Base-by-base conservation (phyloP, 2,888 invertebrate genomes). In the Mesochorus sp. region DNA sequence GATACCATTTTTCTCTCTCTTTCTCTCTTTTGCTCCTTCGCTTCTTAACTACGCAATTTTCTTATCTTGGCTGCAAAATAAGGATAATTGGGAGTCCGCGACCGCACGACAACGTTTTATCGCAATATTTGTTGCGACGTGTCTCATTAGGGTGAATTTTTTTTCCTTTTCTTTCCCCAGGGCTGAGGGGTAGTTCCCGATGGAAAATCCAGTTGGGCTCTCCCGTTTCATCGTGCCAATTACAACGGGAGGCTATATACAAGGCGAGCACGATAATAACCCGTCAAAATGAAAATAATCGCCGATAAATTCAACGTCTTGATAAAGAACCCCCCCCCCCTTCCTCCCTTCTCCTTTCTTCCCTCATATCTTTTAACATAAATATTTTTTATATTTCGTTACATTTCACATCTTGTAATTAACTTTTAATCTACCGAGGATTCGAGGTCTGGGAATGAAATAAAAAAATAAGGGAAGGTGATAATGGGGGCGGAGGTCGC, bases 241-340 rank as follows among this genome's bases (percentile, higher is more conserved):
- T 78, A 81, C 76, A 78, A 66, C 70, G 57, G 44, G 14, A 68
- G n/a, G 12, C 51, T 62, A 53, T 34, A 51, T 14, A 28, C 67
- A 59, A 66, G 37, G 24, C 49, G 42, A 28, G 62, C 66, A 72
- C 62, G 70, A 47, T 81, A 82, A 82, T 84, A 80, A 83, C 79
- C 75, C 76, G 82, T 82, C 83, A 80, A 71, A 81, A 80, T 75
- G 62, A 80, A 79, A 84, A 83, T 83, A 80, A 84, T 84, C 79
- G 73, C 51, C 81, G 67, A 82, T 83, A 83, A 84, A 84, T 83
- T 80, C 80, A 71, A 68, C 68, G 55, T 26, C 42, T 28, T 49
- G 31, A 12, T 37, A n/a, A 34, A 21, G 51, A 49, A 26, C 19
- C 49, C 34, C 21, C 19, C 62, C 8, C 4, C 1, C n/a, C 5